phyloP scores from a whole-genome alignment of 2,113 vertebrate genomes.

The Potamarius usumacintae region DNA sequence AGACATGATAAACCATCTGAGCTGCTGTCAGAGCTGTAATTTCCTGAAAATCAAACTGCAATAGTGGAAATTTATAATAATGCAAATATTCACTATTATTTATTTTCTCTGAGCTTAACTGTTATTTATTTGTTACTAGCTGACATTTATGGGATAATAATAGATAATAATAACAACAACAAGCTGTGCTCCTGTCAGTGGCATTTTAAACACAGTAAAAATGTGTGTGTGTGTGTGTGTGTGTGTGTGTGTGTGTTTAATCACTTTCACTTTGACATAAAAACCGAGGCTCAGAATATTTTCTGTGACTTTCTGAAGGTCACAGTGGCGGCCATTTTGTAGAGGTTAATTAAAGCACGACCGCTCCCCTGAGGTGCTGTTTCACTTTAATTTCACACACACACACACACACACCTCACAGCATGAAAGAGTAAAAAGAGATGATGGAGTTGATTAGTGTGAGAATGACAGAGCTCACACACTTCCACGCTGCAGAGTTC shows the following conservation, averaged over 20 bases:
- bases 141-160: no score
- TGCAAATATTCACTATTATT: background rate
- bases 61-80: background rate
- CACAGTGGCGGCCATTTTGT: background rate
- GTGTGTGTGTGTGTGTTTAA: background rate
- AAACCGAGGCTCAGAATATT: background rate
- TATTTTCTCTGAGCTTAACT: background rate
- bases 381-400: constrained; percentile 33
- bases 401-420: background rate
- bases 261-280: background rate
- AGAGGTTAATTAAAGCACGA: constrained; percentile 39
- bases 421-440: background rate
- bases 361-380: constrained; percentile 1
- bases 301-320: constrained; percentile 1
- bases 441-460: background rate
- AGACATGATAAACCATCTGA: background rate
- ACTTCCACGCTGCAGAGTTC: background rate
- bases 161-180: no score
- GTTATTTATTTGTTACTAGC: background rate
- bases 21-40: background rate
- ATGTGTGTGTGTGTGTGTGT: background rate
- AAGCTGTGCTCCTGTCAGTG: background rate
- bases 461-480: background rate
- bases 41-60: background rate
- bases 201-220: background rate